Conservation (phyloP, 1,140 invertebrate species). For the Ostrea edulis region DNA sequence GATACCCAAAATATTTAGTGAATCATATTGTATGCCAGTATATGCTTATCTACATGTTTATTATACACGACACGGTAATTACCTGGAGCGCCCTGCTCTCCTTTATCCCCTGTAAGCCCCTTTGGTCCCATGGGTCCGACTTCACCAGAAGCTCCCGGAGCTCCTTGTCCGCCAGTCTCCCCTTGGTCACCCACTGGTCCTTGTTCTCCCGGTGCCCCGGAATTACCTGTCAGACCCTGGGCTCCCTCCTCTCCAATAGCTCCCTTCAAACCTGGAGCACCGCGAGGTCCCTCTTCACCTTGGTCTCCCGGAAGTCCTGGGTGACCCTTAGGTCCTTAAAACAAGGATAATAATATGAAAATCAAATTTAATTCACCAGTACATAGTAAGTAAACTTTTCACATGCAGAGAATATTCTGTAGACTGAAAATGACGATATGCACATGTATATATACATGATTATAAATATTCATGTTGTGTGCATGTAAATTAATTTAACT, state of each 20-base stretch:
- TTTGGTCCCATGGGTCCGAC: background rate
- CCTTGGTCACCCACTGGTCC: slow-evolving; percentile 33
- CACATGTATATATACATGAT: no score
- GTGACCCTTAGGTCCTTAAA: slow-evolving; percentile 40
- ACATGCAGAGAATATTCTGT: background rate
- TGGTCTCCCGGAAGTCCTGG: slow-evolving; percentile 30
- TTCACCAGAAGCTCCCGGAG: background rate
- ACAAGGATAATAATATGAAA: background rate
- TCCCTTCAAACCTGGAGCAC: slow-evolving; percentile 38
- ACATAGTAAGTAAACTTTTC: background rate
- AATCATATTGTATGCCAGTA: background rate
- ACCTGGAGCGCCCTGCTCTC: slow-evolving; percentile 25
- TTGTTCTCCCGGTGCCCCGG: background rate
- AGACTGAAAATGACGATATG: no score
- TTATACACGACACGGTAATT: background rate
- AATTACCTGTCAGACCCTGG: background rate
- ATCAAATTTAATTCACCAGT: background rate
- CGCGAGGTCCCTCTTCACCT: slow-evolving; percentile 40
- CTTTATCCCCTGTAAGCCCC: background rate
- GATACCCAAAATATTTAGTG: background rate
- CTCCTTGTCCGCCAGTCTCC: background rate
- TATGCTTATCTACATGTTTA: background rate
- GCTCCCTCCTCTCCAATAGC: background rate
- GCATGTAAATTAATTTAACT: no score
- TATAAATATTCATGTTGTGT: no score